These are phyloP conservation scores for Metallyticus violacea DNA, from an alignment of 2,888 invertebrate genomes.

Conservation along the genomic window DNA sequence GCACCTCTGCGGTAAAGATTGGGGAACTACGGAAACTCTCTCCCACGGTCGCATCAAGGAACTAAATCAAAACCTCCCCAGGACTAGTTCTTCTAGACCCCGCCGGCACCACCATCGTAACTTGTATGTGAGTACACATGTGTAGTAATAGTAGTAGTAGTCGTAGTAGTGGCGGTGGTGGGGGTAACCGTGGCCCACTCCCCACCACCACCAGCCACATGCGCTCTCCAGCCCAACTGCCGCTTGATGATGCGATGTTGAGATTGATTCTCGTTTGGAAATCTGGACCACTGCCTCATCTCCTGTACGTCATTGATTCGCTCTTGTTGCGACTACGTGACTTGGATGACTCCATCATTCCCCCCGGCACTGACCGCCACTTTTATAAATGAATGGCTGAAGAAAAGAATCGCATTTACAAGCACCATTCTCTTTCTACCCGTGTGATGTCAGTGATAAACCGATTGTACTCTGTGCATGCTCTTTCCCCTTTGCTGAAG, in stretches of 20 bases:
- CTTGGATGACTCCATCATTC: neutral
- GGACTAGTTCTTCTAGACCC: neutral
- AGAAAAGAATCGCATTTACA: neutral
- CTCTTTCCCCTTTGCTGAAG: neutral
- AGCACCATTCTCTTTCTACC: neutral
- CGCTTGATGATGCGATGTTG: neutral
- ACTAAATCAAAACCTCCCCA: neutral
- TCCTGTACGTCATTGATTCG: neutral
- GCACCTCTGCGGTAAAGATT: neutral
- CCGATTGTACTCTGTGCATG: neutral
- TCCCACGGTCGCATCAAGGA: neutral
- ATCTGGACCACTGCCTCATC: neutral
- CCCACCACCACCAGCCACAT: neutral
- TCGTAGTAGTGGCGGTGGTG: neutral
- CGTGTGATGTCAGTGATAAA: neutral
- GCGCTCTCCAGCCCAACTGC: neutral
- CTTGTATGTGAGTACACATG: neutral
- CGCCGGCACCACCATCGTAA: neutral
- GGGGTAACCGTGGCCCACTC: neutral
- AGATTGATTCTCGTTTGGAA: neutral
- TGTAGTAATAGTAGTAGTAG: neutral
- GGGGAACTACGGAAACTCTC: neutral
- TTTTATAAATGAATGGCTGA: neutral
- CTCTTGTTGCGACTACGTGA: neutral
- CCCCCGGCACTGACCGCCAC: too few species aligned